Evolutionary conservation across 2,113 vertebrate genomes (phyloP), one percentile per base, ranked within the genome.

Genomic region (Crocuta crocuta): DNA sequence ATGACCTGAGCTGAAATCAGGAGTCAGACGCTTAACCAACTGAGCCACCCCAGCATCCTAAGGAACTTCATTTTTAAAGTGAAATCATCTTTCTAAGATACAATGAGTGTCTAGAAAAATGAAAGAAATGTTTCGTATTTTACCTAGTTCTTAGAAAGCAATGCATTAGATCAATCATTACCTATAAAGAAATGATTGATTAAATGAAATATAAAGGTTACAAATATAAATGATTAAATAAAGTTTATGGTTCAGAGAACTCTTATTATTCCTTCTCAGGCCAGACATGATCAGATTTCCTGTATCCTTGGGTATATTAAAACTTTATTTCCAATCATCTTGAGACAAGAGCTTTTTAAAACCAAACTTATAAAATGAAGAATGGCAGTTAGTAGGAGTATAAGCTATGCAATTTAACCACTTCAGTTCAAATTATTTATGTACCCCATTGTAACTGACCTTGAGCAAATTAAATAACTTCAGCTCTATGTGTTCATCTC

Each of bases 111-210:
- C 28, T 94, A 81, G 71, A 85, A 85, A 89, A 84, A 68, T 93
- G 31, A 7, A 65, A 88, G 58, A n/a, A 93, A 35, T 81, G 31
- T 68, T 76, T 86, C 5, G 53, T 86, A 33, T 87, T 66, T 93
- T 97, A 63, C 15, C 4, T 96, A 43, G 28, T 71, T 83, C 79
- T 93, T 24, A 78, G 68, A 21, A 91, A 91, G 26, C 39, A 95
- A 33, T 23, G 17, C 50, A 2, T 61, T 86, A 82, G 73, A 82
- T 73, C n/a, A 73, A 76, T 73, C 50, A 79, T 89, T 86, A 78
- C 66, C 66, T 81, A 21, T 71, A 88, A 89, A 93, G 39, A 96
- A 94, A 17, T 84, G 92, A 74, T 31, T 89, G 13, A 92, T 89
- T 50, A 92, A 91, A 78, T 94, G 82, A 93, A 96, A 82, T 73